A percentile compares a stretch with the other conserved stretches of the same genome.
Conservation (phyloP, 1,140 invertebrate species). For the Brachionus manjavacas region DNA sequence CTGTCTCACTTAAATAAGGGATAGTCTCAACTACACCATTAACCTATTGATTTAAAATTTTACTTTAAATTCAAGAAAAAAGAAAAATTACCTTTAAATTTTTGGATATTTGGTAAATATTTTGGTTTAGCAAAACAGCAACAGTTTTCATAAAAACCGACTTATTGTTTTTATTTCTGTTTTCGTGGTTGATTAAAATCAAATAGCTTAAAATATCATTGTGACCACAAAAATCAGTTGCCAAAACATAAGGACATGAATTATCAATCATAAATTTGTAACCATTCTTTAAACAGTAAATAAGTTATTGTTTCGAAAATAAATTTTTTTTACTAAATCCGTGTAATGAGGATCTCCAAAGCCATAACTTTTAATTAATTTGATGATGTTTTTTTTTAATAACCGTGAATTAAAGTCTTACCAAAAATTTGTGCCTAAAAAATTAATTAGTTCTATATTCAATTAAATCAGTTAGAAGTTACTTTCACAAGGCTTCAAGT, state of each 20-base stretch:
- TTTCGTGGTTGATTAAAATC: not conserved
- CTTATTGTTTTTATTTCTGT: not conserved
- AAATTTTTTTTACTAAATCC: not conserved
- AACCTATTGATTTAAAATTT: not conserved
- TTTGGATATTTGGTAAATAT: constrained; percentile 3
- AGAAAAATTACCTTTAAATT: not conserved
- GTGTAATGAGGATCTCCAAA: constrained; percentile 36
- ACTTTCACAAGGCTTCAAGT: not conserved
- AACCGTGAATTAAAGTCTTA: not conserved
- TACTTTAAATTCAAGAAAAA: not conserved
- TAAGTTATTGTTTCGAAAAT: too few species aligned
- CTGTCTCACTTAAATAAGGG: not conserved
- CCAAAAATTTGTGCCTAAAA: not conserved
- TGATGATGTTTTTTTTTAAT: not conserved
- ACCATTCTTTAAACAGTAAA: not conserved
- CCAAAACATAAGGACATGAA: constrained; percentile 13
- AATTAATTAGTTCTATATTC: not conserved
- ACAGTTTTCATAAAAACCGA: constrained; percentile 4
- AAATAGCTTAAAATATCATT: not conserved
- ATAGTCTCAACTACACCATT: not conserved
- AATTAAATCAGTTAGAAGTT: not conserved
- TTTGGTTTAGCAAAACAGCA: not conserved
- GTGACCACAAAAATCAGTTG: not conserved
- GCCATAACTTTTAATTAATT: not conserved
- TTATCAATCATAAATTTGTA: not conserved